Evolutionary conservation across 2,113 vertebrate species (phyloP), one percentile per base, ranked within the genome.

Genomic region (Prunella himalayana): DNA sequence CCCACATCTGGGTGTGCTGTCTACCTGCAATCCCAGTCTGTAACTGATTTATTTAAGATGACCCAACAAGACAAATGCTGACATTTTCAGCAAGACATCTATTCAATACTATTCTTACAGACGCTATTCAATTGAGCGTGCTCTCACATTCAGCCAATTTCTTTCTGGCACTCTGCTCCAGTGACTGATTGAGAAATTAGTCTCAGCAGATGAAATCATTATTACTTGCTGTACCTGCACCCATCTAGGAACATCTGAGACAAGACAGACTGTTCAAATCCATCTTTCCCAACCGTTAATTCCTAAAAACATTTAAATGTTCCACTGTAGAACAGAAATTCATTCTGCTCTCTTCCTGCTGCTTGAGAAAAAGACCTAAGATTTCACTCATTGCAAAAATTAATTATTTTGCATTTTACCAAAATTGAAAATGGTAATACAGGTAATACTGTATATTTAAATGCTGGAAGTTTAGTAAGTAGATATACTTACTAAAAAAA

Each of bases 101-200:
- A 35, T 59, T n/a, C 69, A 78, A 28, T 44, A 60, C 42, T 89
- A 45, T 64, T 94, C n/a, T 51, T 63, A 64, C 75, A 78, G 85
- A 68, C 41, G 39, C 69, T 82, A 92, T 42, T 66, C 66, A 89
- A n/a, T 61, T 1, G 35, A 86, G 77, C 1, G 0, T 66, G 57
- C 75, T 72, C 25, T 85, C 71, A 21, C 30, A 86, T 69, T 88
- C 92, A 91, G 72, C 51, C 79, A 94, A 59, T 63, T 82, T 93
- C 88, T 88, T 86, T 83, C 79, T 93, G 94, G 31, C 63, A 94
- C 77, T 95, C 54, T 86, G 47, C 50, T 93, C 66, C 76, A 88
- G 63, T 50, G 83, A 89, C 53, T 88, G 68, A 89, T 80, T 96
- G 88, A 95, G 91, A 96, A 93, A 97, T 92, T 73, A 93, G 94